Conservation (phyloP, 2,797 vertebrate species). For the Typhlichthys eigenmanni region DNA sequence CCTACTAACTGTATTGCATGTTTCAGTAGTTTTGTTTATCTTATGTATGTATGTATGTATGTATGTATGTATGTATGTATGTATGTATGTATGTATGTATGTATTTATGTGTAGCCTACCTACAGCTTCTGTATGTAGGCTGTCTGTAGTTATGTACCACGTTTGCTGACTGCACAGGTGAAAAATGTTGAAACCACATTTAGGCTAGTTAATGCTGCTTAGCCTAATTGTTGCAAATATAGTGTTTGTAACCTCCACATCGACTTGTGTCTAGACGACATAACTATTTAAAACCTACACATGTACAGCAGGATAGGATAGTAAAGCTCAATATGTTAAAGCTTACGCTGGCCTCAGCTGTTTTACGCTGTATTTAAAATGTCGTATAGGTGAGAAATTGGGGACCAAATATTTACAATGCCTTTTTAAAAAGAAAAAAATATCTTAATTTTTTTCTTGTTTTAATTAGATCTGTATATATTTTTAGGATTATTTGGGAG, state of each 20-base stretch:
- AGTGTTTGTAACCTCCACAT: neutral
- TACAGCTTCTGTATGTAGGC: too few relatives aligned
- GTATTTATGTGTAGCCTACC: too few relatives aligned
- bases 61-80: too few relatives aligned
- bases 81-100: too few relatives aligned
- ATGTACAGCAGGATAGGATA: slow-evolving; percentile 6
- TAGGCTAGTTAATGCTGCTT: neutral
- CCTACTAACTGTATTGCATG: slow-evolving; percentile 13
- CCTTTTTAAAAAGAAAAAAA: neutral
- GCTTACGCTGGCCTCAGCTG: slow-evolving; percentile 22
- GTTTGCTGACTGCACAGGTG: slow-evolving; percentile 51
- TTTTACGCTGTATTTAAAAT: slow-evolving; percentile 49
- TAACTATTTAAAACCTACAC: too few relatives aligned
- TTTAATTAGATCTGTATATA: neutral
- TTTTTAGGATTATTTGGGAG: slow-evolving; percentile 7
- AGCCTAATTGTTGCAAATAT: neutral
- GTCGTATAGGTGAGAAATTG: slow-evolving; percentile 49
- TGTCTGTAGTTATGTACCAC: slow-evolving; percentile 34
- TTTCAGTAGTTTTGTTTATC: too few relatives aligned
- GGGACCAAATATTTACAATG: slow-evolving; percentile 42
- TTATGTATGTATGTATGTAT: too few relatives aligned
- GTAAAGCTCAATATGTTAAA: slow-evolving; percentile 59
- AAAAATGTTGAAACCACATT: slow-evolving; percentile 54
- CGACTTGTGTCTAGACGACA: too few relatives aligned
- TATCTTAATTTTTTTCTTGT: neutral